Evolutionary conservation across 2,888 invertebrate species (phyloP), one percentile per base, ranked within the genome.

Genomic region (Liopterus haemorrhoidalis): DNA sequence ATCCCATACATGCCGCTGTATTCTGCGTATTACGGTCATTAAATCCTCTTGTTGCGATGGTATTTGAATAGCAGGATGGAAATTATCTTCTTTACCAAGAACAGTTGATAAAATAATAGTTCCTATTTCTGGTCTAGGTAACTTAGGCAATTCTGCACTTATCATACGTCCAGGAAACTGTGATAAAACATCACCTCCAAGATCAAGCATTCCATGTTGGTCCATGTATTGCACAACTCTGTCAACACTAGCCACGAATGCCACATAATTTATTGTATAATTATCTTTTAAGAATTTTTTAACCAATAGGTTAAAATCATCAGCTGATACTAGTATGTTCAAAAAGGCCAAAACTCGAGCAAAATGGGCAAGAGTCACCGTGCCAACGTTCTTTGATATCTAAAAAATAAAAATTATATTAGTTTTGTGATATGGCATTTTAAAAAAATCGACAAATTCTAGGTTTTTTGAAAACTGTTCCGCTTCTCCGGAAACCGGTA

Each of bases 191-290:
- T 76, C 70, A 58, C 77, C 76, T 8, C 78, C 76, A 1, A 70
- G 57, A 59, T 75, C 72, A 43, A 74, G 49, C 51, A 75, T 67
- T 27, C 72, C 70, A 53, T 74, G 66, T 11, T 67, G 57, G 48
- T 76, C 71, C 49, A 80, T 62, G 53, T 81, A 81, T 32, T 75
- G 70, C 52, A 78, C 76, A 15, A 81, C 76, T 9, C 79, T 76
- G 42, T 85, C 79, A 5, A 87, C 69, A 2, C 80, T 77, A 41
- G 75, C 73, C 4, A 86, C 66, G 61, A 88, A 85, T 4, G 83
- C 83, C 5, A 85, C 75, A 59, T 87, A 88, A 67, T 87, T 87
- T 1, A 88, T 68, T 16, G 84, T 81, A 65, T 84, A 86, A 2
- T 79, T 77, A 64, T 85, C 81, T 61, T 82, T 84, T 56, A 84